Percentiles rank a stretch among this genome's conserved stretches.
Conservation (phyloP, 2,797 vertebrate species). For the Megaceryle alcyon region DNA sequence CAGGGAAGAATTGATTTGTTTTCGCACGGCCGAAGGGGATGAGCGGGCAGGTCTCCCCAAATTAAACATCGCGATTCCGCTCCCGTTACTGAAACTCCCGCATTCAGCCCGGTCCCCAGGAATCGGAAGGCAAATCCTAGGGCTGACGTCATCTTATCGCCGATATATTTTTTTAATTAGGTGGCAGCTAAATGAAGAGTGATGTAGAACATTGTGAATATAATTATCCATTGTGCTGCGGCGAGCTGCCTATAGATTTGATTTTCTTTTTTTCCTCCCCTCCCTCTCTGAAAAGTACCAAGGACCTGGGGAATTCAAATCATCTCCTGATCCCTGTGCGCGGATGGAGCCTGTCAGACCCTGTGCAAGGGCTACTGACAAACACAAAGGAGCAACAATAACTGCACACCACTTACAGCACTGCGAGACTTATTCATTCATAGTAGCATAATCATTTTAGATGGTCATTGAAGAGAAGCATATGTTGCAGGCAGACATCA, state of each 20-base stretch:
- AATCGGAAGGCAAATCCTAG: not conserved
- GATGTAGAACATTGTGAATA: constrained; percentile 17
- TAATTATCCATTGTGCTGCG: constrained; percentile 32
- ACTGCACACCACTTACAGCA: constrained; percentile 64
- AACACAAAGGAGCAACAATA: constrained; percentile 75
- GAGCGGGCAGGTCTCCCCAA: not conserved
- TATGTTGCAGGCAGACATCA: constrained; percentile 51
- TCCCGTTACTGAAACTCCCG: not conserved
- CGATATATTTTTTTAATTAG: constrained; percentile 51
- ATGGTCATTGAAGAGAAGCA: constrained; percentile 55
- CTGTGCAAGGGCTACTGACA: constrained; percentile 58
- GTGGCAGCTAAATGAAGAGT: constrained; percentile 37
- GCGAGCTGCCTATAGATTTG: not conserved
- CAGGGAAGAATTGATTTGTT: not conserved
- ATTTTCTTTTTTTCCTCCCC: not conserved
- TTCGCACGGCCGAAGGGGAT: not conserved
- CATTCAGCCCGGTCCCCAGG: not conserved
- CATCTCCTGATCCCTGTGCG: not conserved
- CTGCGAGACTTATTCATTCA: constrained; percentile 61
- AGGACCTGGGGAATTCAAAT: constrained; percentile 42
- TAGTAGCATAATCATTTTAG: constrained; percentile 38
- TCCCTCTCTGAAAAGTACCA: constrained; percentile 8
- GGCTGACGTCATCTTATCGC: not conserved
- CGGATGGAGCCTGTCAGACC: constrained; percentile 38
- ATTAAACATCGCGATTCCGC: not conserved